These are phyloP conservation scores for Oryctes rhinoceros DNA, from an alignment of 1,140 invertebrate genomes.

Conservation along the genomic window DNA sequence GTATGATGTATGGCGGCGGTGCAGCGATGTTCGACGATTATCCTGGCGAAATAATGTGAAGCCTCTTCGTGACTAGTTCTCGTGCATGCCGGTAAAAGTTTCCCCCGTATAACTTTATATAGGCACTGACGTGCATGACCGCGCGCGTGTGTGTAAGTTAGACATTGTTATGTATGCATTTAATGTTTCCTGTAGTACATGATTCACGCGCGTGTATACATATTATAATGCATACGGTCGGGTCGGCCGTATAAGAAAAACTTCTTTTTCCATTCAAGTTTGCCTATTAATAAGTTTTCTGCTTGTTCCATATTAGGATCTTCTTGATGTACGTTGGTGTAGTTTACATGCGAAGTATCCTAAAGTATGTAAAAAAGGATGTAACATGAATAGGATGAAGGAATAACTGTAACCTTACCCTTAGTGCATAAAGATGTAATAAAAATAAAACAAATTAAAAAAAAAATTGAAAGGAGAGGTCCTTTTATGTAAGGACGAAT, in stretches of 20 bases:
- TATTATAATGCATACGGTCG: constrained; percentile 2
- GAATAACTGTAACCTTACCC: too few species aligned
- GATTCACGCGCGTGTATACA: constrained; percentile 17
- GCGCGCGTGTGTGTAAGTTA: background rate
- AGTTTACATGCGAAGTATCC: background rate
- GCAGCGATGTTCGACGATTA: background rate
- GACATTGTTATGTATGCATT: constrained; percentile 15
- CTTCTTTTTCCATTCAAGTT: constrained; percentile 5
- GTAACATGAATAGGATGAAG: too few species aligned
- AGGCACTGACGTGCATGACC: background rate
- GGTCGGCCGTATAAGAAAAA: constrained; percentile 3
- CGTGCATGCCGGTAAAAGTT: constrained; percentile 31
- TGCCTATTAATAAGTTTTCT: constrained; percentile 19
- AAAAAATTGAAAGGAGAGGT: too few species aligned
- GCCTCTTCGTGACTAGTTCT: constrained; percentile 26
- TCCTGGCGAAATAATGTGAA: constrained; percentile 13
- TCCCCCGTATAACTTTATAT: constrained; percentile 4
- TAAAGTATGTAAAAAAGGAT: background rate
- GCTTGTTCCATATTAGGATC: background rate
- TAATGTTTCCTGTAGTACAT: constrained; percentile 7
- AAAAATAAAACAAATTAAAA: too few species aligned
- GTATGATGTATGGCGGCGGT: constrained; percentile 17
- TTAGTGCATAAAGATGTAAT: too few species aligned
- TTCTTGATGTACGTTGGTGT: background rate
- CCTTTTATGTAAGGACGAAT: too few species aligned